Conservation (phyloP, 2,888 invertebrate genomes). For the Erpobdella octoculata region DNA sequence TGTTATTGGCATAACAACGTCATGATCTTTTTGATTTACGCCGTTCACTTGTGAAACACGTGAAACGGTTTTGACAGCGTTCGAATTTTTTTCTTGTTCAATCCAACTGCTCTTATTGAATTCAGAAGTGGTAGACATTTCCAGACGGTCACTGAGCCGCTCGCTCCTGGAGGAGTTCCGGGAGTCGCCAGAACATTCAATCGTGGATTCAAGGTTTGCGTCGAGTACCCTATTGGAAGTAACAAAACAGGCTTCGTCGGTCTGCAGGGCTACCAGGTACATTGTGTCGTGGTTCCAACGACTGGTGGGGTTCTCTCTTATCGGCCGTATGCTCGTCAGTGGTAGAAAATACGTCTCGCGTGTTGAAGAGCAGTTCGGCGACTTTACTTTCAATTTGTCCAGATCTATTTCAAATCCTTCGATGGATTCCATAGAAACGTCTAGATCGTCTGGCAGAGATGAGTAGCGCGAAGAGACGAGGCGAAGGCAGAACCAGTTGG, state of each 20-base stretch:
- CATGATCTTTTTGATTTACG: too few relatives aligned
- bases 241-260: conserved; percentile 16
- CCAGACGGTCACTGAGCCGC: not conserved
- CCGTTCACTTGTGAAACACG: too few relatives aligned
- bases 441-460: conserved; percentile 28
- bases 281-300: conserved; percentile 30
- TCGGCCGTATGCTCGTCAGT: conserved; percentile 10
- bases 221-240: not conserved
- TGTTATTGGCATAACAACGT: too few relatives aligned
- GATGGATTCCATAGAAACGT: not conserved
- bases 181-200: too few relatives aligned
- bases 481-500: conserved; percentile 45
- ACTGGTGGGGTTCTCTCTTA: conserved; percentile 16
- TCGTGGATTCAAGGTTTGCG: too few relatives aligned
- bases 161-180: too few relatives aligned
- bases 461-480: conserved; percentile 41
- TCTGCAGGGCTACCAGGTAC: conserved; percentile 28
- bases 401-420: conserved; percentile 36
- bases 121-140: not conserved
- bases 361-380: not conserved
- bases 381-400: conserved; percentile 30
- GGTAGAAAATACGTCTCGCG: conserved; percentile 27
- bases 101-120: not conserved
- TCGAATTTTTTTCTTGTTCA: not conserved
- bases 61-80: too few relatives aligned